Conservation (phyloP, 2,797 vertebrate species). For the Salarias fasciatus region DNA sequence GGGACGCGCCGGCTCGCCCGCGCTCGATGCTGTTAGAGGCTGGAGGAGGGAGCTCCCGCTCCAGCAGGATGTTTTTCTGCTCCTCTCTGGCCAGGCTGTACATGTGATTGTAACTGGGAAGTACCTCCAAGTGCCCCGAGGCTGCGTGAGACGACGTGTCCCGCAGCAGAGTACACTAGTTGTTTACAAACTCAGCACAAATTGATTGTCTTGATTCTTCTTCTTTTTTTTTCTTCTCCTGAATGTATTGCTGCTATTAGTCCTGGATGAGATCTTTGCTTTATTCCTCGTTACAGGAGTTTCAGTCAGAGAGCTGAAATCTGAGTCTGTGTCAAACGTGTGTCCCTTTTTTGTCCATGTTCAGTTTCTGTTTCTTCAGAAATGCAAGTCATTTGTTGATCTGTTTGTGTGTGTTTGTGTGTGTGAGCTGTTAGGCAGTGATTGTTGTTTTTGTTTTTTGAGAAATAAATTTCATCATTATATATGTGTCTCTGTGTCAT, state of each 20-base stretch:
- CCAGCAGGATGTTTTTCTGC: slow-evolving; percentile 32
- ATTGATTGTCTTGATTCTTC: slow-evolving; percentile 39
- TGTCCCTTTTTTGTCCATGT: slow-evolving; percentile 11
- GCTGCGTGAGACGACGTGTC: slow-evolving; percentile 34
- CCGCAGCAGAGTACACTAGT: slow-evolving; percentile 32
- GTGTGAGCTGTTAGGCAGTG: slow-evolving; percentile 48
- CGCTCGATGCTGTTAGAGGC: slow-evolving; percentile 21
- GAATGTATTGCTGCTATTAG: slow-evolving; percentile 75
- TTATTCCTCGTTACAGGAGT: slow-evolving; percentile 16
- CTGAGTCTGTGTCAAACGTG: slow-evolving; percentile 26
- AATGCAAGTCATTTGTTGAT: slow-evolving; percentile 20
- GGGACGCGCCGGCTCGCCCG: no score
- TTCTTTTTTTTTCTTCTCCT: slow-evolving; percentile 7
- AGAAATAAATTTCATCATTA: slow-evolving; percentile 67
- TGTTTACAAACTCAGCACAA: slow-evolving; percentile 64
- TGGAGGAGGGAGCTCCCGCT: slow-evolving; percentile 7
- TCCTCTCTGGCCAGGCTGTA: slow-evolving; percentile 29
- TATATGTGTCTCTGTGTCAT: slow-evolving; percentile 15
- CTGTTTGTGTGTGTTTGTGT: slow-evolving; percentile 51
- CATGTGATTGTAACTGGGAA: slow-evolving; percentile 43
- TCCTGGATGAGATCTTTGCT: slow-evolving; percentile 41
- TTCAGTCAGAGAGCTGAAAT: slow-evolving; percentile 34
- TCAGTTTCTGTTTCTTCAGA: slow-evolving; percentile 20
- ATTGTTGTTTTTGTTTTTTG: slow-evolving; percentile 35
- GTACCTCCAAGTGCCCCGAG: slow-evolving; percentile 50